Evolutionary conservation across 1,140 invertebrate species (phyloP).

Genomic region (Meloidogyne exigua): DNA sequence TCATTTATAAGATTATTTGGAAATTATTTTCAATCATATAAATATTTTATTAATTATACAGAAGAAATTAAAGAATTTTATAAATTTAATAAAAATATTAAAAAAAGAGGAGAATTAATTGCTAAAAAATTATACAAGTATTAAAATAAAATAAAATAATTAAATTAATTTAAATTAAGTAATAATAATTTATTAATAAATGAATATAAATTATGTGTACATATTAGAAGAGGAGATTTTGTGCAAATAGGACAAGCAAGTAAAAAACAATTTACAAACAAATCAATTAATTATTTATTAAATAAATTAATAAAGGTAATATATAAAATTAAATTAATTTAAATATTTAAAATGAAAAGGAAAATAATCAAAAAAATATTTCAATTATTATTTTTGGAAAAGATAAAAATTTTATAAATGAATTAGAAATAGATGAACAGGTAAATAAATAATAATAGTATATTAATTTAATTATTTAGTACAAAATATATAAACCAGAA

Average conservation of each 20-base stretch:
- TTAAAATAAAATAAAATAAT: not conserved
- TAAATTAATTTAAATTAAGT: not conserved
- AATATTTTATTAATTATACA: conserved; percentile 2
- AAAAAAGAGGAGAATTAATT: not conserved
- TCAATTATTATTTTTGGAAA: not conserved
- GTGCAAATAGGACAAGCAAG: not conserved
- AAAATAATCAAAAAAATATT: conserved; percentile 5
- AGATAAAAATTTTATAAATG: not conserved
- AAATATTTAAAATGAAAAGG: not conserved
- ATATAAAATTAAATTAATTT: not conserved
- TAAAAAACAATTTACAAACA: conserved; percentile 12
- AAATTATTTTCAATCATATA: conserved; percentile 1
- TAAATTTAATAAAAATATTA: not conserved
- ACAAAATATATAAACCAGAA: conserved; percentile 22
- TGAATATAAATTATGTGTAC: not conserved
- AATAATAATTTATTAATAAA: not conserved
- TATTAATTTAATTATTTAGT: not conserved
- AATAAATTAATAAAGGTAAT: not conserved
- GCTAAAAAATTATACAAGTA: not conserved
- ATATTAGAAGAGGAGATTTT: conserved; percentile 1
- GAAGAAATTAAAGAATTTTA: not conserved
- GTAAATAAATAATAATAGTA: too few relatives aligned
- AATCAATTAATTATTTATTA: conserved; percentile 7
- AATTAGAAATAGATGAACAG: conserved; percentile 8
- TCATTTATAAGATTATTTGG: not conserved